These are phyloP conservation scores for Tetheella fluctuosa DNA, from an alignment of 2,888 invertebrate genomes.

Conservation along the genomic window DNA sequence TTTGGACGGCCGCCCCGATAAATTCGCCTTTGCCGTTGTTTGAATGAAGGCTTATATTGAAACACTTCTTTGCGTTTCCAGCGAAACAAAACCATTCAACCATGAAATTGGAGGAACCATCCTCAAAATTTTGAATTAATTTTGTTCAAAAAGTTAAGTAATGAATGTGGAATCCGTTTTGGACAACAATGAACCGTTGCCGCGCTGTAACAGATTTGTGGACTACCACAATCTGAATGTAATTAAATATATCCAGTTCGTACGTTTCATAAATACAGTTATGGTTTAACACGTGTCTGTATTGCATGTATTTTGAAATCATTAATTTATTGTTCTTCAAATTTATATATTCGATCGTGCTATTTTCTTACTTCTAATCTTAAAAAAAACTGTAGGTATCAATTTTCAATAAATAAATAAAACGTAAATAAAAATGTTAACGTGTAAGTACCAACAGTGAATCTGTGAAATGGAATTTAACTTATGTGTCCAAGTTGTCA, in stretches of 20 bases:
- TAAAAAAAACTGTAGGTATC: no score
- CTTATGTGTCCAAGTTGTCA: background rate
- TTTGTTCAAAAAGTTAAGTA: constrained; percentile 75
- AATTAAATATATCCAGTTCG: background rate
- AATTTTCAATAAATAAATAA: no score
- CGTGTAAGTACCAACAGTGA: background rate
- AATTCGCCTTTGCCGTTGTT: constrained; percentile 71
- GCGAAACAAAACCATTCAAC: constrained; percentile 76
- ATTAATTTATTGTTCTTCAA: no score
- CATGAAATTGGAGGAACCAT: constrained; percentile 75
- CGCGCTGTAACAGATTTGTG: constrained; percentile 24
- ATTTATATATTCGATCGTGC: no score
- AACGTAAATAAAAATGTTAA: no score
- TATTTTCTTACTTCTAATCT: no score
- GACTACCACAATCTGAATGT: constrained; percentile 9
- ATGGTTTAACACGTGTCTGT: no score
- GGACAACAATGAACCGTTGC: constrained; percentile 46
- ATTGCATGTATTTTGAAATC: no score
- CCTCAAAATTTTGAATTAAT: constrained; percentile 72
- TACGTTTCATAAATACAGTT: background rate
- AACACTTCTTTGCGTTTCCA: constrained; percentile 71
- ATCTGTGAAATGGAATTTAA: background rate
- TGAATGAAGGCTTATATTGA: constrained; percentile 73
- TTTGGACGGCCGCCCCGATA: constrained; percentile 59
- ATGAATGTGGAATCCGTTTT: constrained; percentile 67